Percentiles rank a stretch among this genome's conserved stretches.
phyloP scores from a whole-genome alignment of 2,113 vertebrate species.

The Ceyx melanurus region DNA sequence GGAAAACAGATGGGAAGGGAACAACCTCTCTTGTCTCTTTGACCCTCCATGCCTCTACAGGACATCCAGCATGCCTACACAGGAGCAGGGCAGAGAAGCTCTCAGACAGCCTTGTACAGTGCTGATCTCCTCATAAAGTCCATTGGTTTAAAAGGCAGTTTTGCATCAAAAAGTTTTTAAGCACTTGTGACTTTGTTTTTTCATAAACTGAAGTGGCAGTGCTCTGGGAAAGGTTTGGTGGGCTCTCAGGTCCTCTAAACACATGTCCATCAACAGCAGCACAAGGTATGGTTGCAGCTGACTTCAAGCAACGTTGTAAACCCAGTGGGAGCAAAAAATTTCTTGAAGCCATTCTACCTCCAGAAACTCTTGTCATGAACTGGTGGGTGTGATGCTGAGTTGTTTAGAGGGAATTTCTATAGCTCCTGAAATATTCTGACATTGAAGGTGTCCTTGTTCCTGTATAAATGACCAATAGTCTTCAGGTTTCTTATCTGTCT shows the following conservation, averaged over 20 bases:
- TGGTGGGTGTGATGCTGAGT: neutral
- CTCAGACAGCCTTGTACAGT: neutral
- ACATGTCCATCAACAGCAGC: neutral
- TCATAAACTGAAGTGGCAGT: neutral
- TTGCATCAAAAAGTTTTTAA: neutral
- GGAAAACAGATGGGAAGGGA: neutral
- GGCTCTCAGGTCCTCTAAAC: neutral
- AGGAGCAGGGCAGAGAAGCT: neutral
- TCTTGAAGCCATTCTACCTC: neutral
- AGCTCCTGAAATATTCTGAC: neutral
- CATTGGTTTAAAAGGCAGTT: neutral
- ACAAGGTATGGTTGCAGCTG: neutral
- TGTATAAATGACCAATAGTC: neutral
- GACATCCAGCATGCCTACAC: neutral
- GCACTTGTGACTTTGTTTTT: accelerated
- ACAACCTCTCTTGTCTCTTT: neutral
- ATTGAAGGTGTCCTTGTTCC: neutral
- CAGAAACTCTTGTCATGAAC: neutral
- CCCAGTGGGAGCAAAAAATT: neutral
- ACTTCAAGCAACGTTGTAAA: neutral
- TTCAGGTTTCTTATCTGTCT: neutral
- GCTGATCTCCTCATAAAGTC: neutral
- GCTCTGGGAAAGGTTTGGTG: neutral
- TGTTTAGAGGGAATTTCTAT: neutral
- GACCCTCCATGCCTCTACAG: neutral